A percentile compares a stretch with the other conserved stretches of the same genome.
These are phyloP conservation scores for Andricus grossulariae DNA, from an alignment of 1,140 invertebrate genomes.

Conservation along the genomic window DNA sequence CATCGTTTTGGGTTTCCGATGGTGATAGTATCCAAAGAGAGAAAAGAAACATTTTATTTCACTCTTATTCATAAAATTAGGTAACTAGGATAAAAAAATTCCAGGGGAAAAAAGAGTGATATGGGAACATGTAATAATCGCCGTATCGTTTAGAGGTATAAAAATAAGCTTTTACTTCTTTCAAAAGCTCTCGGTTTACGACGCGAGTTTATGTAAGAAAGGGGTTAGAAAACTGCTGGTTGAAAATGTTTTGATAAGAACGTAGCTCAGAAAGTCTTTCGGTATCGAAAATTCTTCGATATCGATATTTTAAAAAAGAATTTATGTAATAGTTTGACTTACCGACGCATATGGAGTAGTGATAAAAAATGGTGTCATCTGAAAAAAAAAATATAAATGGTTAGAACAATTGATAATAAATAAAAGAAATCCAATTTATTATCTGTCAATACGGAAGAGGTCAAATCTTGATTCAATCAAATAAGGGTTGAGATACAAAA, in stretches of 20 bases:
- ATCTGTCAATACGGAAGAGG: no score
- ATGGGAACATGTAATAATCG: neutral
- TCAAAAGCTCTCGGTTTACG: constrained; percentile 14
- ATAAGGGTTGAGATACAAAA: no score
- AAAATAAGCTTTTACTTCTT: constrained; percentile 1
- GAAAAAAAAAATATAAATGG: neutral
- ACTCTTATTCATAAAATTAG: neutral
- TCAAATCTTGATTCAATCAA: no score
- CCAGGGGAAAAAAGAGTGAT: neutral
- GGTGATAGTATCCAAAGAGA: no score
- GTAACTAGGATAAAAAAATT: neutral
- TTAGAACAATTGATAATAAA: no score
- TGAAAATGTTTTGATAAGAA: constrained; percentile 19
- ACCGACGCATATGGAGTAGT: neutral
- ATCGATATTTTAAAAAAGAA: neutral
- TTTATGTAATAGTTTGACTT: neutral
- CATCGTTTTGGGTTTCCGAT: no score
- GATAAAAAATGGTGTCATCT: neutral
- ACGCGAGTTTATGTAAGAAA: neutral
- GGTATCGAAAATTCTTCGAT: no score
- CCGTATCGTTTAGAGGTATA: neutral
- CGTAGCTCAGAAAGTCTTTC: neutral
- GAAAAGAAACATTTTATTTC: constrained; percentile 1
- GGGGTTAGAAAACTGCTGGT: neutral
- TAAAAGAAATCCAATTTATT: no score